Evolutionary conservation across 2,888 invertebrate genomes (phyloP).

Genomic region (Amorpha juglandis): DNA sequence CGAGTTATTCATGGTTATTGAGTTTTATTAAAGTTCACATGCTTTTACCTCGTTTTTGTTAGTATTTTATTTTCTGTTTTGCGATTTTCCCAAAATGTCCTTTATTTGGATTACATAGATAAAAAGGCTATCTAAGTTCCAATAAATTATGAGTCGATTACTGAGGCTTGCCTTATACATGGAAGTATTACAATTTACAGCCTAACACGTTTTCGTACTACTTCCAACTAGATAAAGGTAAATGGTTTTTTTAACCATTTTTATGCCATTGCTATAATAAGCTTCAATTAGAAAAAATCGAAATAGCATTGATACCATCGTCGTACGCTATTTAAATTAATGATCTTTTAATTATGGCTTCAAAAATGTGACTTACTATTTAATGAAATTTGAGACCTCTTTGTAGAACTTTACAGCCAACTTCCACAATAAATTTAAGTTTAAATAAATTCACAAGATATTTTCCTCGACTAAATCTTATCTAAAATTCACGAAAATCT

Average conservation of each 20-base stretch:
- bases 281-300: no score
- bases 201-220: neutral
- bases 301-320: no score
- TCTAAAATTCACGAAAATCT: constrained; percentile 21
- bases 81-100: constrained; percentile 12
- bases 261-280: no score
- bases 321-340: no score
- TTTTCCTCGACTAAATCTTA: constrained; percentile 6
- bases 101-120: constrained; percentile 10
- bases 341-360: no score
- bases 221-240: neutral
- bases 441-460: neutral
- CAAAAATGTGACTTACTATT: no score
- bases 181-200: neutral
- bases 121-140: constrained; percentile 3
- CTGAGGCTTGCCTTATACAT: constrained; percentile 1
- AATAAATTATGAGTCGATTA: constrained; percentile 13
- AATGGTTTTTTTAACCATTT: no score
- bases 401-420: neutral
- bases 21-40: neutral
- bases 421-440: neutral
- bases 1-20: neutral
- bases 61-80: neutral
- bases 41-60: neutral
- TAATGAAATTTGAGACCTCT: no score